A percentile compares a stretch with the other conserved stretches of the same genome.
These are phyloP conservation scores for Campylorhamphus procurvoides DNA, from an alignment of 2,113 vertebrate genomes.

Conservation along the genomic window DNA sequence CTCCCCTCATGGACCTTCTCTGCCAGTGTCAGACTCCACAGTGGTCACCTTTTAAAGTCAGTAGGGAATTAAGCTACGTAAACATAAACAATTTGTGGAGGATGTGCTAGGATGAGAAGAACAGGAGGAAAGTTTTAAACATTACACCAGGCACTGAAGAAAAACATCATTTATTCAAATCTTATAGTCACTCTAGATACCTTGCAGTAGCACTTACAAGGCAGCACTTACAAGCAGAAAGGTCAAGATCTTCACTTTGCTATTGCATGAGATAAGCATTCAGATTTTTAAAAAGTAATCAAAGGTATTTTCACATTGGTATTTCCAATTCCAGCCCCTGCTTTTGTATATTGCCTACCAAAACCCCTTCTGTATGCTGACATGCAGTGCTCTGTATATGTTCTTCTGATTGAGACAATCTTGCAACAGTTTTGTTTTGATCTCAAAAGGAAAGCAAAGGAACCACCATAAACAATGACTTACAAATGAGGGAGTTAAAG, in stretches of 20 bases:
- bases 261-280: background rate
- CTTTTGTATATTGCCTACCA: rapidly evolving
- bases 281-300: background rate
- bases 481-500: background rate
- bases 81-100: background rate
- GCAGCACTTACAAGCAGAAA: background rate
- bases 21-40: background rate
- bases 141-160: background rate
- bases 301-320: background rate
- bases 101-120: background rate
- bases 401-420: background rate
- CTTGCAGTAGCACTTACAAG: background rate
- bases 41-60: background rate
- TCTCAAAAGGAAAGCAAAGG: background rate
- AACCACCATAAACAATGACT: background rate
- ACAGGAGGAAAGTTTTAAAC: background rate
- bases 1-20: background rate
- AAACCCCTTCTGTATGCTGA: background rate
- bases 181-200: background rate
- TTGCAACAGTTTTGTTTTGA: background rate
- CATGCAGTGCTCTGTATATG: rapidly evolving
- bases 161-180: background rate
- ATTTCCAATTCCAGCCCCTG: background rate
- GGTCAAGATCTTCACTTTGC: background rate
- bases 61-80: background rate